Evolutionary conservation across 2,888 invertebrate genomes (phyloP).

Genomic region (Tiphia femorata): DNA sequence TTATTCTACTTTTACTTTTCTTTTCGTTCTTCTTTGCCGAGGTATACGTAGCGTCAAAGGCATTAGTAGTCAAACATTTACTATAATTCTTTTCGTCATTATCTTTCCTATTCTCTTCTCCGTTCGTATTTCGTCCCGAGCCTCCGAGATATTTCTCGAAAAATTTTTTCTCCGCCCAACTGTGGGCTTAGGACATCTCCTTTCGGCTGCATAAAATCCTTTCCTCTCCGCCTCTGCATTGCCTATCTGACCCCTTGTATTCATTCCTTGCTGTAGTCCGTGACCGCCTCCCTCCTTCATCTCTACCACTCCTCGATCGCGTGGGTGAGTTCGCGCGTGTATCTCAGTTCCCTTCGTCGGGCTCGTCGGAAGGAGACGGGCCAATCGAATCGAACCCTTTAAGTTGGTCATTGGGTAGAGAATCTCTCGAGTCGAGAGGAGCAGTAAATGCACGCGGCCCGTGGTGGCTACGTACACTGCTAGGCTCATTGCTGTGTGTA

Average conservation of each 20-base stretch:
- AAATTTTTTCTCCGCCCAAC: neutral
- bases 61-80: too few species aligned
- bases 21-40: too few species aligned
- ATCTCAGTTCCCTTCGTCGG: conserved; percentile 33
- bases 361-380: conserved; percentile 26
- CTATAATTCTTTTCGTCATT: too few species aligned
- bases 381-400: conserved; percentile 11
- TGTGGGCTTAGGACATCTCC: neutral
- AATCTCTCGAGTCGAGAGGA: conserved; percentile 21
- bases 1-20: too few species aligned
- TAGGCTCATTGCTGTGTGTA: conserved; percentile 15
- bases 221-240: too few species aligned
- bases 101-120: too few species aligned
- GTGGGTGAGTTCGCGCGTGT: too few species aligned
- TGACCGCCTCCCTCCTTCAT: conserved; percentile 28
- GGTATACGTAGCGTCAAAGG: too few species aligned
- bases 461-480: conserved; percentile 2
- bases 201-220: neutral
- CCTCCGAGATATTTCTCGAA: too few species aligned
- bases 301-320: too few species aligned
- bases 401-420: conserved; percentile 28
- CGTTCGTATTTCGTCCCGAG: too few species aligned
- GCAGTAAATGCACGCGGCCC: conserved; percentile 26
- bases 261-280: conserved; percentile 18
- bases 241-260: too few species aligned